These are phyloP conservation scores for Recurvirostra avosetta DNA, from an alignment of 2,113 vertebrate species.

Conservation along the genomic window DNA sequence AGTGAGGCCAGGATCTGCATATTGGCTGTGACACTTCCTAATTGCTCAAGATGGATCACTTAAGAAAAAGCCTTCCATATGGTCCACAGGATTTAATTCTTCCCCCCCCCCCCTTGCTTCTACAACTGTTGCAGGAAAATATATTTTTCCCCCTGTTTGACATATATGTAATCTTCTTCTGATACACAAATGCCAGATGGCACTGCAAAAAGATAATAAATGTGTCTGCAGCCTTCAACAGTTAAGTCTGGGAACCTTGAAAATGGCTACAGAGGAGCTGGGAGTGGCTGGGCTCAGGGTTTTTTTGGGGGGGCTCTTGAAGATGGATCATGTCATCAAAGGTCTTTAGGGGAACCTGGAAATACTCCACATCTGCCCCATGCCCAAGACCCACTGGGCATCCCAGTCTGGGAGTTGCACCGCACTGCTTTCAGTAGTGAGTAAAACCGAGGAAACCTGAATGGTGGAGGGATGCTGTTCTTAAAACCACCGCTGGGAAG, in stretches of 20 bases:
- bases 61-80: conserved; percentile 61
- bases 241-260: conserved; percentile 51
- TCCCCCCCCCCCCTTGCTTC: not conserved
- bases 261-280: not conserved
- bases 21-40: conserved; percentile 11
- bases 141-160: conserved; percentile 53
- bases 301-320: not conserved
- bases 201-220: conserved; percentile 59
- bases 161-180: conserved; percentile 58
- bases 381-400: too few species aligned
- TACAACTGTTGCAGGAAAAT: conserved; percentile 58
- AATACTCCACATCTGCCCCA: not conserved
- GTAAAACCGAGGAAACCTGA: not conserved
- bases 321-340: not conserved
- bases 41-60: conserved; percentile 59
- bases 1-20: not conserved
- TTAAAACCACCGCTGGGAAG: not conserved
- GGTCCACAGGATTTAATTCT: conserved; percentile 14
- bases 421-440: not conserved
- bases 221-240: conserved; percentile 51
- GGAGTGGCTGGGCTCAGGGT: not conserved
- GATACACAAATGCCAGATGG: conserved; percentile 69
- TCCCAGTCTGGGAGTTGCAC: accelerated
- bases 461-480: not conserved
- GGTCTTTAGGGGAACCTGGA: not conserved